These are phyloP conservation scores for Heliconius sara DNA, from an alignment of 2,888 invertebrate genomes.

Conservation along the genomic window DNA sequence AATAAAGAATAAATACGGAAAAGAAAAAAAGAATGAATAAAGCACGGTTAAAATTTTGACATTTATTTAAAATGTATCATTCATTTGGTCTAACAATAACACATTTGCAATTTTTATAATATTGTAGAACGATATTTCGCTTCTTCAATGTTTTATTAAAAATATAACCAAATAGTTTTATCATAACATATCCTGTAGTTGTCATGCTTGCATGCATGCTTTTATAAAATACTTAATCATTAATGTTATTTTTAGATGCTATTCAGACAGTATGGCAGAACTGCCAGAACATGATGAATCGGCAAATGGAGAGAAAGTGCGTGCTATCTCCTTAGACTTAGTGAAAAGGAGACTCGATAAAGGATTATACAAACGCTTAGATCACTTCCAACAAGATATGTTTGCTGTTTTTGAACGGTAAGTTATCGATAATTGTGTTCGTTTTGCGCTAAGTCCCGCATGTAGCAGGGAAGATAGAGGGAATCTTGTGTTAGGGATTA, in stretches of 20 bases:
- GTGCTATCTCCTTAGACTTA: constrained; percentile 94
- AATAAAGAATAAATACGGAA: too few species aligned
- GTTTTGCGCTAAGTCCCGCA: too few species aligned
- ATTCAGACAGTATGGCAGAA: constrained; percentile 97
- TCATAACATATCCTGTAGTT: too few species aligned
- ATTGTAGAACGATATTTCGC: background rate
- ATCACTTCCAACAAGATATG: constrained; percentile 98
- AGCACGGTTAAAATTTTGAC: too few species aligned
- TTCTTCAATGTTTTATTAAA: too few species aligned
- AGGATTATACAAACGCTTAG: constrained; percentile 95
- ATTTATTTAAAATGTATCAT: too few species aligned
- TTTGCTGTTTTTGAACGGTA: constrained; percentile 94
- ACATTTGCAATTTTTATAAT: background rate
- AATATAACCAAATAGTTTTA: too few species aligned
- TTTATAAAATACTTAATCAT: background rate
- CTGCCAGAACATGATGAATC: constrained; percentile 93
- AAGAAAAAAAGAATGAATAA: too few species aligned
- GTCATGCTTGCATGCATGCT: too few species aligned
- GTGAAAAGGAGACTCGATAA: constrained; percentile 96
- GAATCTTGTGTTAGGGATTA: too few species aligned
- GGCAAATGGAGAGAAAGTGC: constrained; percentile 84
- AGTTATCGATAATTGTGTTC: background rate
- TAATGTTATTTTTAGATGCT: constrained; percentile 87
- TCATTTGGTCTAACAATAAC: too few species aligned
- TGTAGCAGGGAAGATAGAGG: background rate